Base-by-base conservation (phyloP, 2,113 vertebrate species). In the Alectura lathami region DNA sequence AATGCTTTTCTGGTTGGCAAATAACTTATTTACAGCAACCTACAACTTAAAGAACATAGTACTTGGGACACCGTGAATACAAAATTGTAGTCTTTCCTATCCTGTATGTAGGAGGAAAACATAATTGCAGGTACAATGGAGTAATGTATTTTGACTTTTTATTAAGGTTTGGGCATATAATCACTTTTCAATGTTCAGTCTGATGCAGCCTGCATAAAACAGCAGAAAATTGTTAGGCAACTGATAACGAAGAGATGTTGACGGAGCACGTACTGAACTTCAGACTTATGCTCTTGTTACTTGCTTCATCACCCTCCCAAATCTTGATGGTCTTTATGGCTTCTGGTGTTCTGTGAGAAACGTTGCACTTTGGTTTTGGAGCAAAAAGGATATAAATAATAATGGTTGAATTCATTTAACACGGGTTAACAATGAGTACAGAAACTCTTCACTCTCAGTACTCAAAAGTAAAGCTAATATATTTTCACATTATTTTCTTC, bases 61-160 rank as follows among this genome's bases (percentile, higher is more conserved):
- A 9, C 59, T 91, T 76, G 34, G 54, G 94, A 81, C 34, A 67
- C 63, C 17, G 2, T 40, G 75, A 91, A 91, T 92, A 70, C 34
- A 47, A 91, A 94, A 94, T 80, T 72, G 26, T 91, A 59, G 91
- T 57, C 67, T 80, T 94, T 92, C 84, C 70, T 87, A 60, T 83
- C 36, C 85, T 38, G 9, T n/a, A 43, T 89, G 75, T 91, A 93
- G 91, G 87, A 95, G 85, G 82, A 93, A 94, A 91, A 54, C 38
- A 70, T 78, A 83, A 88, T 54, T 95, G 68, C 59, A 67, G 78
- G 86, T 86, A 91, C 72, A 85, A 70, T 87, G 93, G 85, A 93
- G 78, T 50, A 66, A 70, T 88, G 64, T 75, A 95, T 93, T 94
- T 89, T 96, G 84, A 96, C 87, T 77, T 91, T 95, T 94, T 96